These are phyloP conservation scores for Benitochromis conjunctus DNA, from an alignment of 2,113 vertebrate genomes.

Conservation along the genomic window DNA sequence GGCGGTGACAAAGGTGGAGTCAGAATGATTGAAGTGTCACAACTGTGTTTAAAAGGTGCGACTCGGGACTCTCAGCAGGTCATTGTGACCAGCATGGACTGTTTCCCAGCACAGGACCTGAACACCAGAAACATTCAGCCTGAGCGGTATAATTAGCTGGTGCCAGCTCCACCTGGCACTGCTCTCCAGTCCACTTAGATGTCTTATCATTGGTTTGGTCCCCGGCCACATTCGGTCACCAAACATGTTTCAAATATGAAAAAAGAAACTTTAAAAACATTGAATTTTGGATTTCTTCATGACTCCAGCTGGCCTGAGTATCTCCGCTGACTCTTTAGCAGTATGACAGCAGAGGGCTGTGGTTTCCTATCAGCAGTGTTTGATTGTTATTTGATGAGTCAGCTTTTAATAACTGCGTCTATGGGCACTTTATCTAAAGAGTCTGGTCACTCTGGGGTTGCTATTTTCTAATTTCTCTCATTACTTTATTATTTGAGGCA, in stretches of 20 bases:
- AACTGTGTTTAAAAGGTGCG: too few relatives aligned
- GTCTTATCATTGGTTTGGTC: not conserved
- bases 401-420: not conserved
- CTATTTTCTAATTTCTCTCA: not conserved
- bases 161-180: too few relatives aligned
- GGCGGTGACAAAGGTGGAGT: too few relatives aligned
- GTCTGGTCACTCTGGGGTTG: accelerated
- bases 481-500: not conserved
- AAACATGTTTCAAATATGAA: too few relatives aligned
- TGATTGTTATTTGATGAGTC: not conserved
- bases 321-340: not conserved
- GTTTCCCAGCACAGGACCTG: too few relatives aligned
- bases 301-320: not conserved
- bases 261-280: not conserved
- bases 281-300: not conserved
- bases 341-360: not conserved
- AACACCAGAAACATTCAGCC: too few relatives aligned
- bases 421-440: not conserved
- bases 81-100: too few relatives aligned
- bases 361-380: not conserved
- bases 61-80: too few relatives aligned
- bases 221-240: not conserved
- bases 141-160: too few relatives aligned
- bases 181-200: too few relatives aligned
- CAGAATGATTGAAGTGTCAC: too few relatives aligned